phyloP scores from a whole-genome alignment of 2,113 vertebrate genomes.

The Zosterops borbonicus region DNA sequence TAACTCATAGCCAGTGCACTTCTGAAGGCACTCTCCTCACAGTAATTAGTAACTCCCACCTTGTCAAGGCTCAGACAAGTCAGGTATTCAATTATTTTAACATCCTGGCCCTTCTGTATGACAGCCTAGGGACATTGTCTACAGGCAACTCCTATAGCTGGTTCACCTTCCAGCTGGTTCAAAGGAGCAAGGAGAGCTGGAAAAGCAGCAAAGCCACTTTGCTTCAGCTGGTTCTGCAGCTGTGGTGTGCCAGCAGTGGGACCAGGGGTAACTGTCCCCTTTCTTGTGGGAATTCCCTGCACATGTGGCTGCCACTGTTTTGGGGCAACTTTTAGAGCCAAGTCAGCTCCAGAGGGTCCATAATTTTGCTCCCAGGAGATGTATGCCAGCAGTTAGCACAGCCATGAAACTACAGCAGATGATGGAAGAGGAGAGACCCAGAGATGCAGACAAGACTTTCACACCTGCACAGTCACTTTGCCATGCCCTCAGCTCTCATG shows the following conservation, averaged over 20 bases:
- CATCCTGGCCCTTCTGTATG: background rate
- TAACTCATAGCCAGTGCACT: background rate
- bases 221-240: background rate
- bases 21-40: background rate
- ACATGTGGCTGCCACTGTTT: background rate
- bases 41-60: background rate
- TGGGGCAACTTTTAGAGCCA: background rate
- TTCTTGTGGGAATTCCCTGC: background rate
- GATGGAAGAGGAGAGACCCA: background rate
- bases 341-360: background rate
- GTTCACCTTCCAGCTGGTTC: background rate
- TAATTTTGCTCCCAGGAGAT: background rate
- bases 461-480: background rate
- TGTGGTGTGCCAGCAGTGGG: background rate
- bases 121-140: background rate
- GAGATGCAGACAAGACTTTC: background rate
- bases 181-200: background rate
- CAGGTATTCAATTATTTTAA: background rate
- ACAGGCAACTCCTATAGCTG: background rate
- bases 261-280: background rate
- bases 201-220: background rate
- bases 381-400: background rate
- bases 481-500: background rate
- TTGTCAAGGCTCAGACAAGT: background rate
- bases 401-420: background rate